Percentiles rank a stretch among this genome's conserved stretches.
Evolutionary conservation across 2,797 vertebrate species (phyloP).

Genomic region (Centropyge bicolor): DNA sequence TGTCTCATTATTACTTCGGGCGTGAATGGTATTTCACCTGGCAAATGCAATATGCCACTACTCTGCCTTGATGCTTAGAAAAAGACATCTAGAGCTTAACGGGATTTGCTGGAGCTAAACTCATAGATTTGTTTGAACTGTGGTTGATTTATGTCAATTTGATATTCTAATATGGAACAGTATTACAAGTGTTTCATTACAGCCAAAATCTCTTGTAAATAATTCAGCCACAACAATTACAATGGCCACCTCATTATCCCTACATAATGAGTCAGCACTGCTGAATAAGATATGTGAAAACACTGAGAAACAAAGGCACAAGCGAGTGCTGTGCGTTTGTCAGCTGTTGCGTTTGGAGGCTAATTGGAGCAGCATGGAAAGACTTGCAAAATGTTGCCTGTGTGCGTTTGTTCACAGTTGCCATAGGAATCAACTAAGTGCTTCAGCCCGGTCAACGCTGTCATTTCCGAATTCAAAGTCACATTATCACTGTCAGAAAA

Average conservation of each 20-base stretch:
- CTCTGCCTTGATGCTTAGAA: constrained; percentile 21
- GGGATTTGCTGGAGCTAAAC: constrained; percentile 32
- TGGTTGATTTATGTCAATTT: constrained; percentile 48
- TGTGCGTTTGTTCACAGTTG: constrained; percentile 51
- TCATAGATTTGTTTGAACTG: constrained; percentile 53
- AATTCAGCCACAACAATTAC: constrained; percentile 56
- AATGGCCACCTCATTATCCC: constrained; percentile 66
- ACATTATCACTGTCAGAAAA: constrained; percentile 25
- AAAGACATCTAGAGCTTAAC: constrained; percentile 6
- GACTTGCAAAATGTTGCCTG: constrained; percentile 31
- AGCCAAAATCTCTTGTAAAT: constrained; percentile 54
- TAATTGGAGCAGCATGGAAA: constrained; percentile 50
- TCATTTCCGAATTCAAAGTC: constrained; percentile 52
- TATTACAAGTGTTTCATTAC: constrained; percentile 53
- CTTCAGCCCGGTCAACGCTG: constrained; percentile 37
- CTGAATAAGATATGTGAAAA: constrained; percentile 59
- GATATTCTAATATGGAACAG: constrained; percentile 37
- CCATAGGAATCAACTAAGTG: constrained; percentile 60
- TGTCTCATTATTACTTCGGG: constrained; percentile 23
- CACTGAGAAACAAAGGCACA: constrained; percentile 48
- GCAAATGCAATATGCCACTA: constrained; percentile 22
- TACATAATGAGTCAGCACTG: constrained; percentile 45
- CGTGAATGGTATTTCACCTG: constrained; percentile 13
- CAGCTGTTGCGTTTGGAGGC: constrained; percentile 39
- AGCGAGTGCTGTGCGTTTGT: constrained; percentile 52